Conservation (phyloP, 2,888 invertebrate genomes). For the Myathropa florea region DNA sequence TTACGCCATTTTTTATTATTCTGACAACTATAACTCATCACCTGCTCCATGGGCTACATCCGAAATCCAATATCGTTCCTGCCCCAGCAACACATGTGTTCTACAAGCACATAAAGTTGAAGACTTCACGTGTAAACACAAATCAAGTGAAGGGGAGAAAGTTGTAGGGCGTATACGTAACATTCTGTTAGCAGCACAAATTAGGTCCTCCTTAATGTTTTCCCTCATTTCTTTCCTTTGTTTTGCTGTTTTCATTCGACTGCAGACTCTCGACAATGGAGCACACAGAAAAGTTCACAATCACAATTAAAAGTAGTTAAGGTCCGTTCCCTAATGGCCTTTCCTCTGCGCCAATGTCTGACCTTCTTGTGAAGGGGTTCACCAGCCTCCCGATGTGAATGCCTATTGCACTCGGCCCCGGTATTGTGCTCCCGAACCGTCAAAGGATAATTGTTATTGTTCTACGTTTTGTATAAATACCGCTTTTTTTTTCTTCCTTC, state of each 20-base stretch:
- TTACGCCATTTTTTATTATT: background rate
- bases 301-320: constrained; percentile 4
- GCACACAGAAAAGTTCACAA: background rate
- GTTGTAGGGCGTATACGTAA: background rate
- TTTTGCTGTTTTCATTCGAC: background rate
- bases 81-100: background rate
- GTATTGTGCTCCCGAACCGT: constrained; percentile 31
- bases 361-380: constrained; percentile 2
- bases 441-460: constrained; percentile 63
- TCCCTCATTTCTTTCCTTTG: background rate
- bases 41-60: background rate
- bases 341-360: background rate
- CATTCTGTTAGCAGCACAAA: background rate
- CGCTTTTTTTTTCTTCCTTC: background rate
- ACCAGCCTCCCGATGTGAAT: constrained; percentile 26
- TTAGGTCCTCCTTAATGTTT: background rate
- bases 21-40: background rate
- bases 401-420: constrained; percentile 25
- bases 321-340: constrained; percentile 33
- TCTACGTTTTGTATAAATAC: constrained; percentile 13
- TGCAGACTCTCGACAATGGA: too few relatives aligned
- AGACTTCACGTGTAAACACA: background rate
- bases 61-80: background rate
- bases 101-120: background rate
- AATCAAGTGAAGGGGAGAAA: background rate